Evolutionary conservation across 2,797 vertebrate genomes (phyloP), one percentile per base, ranked within the genome.

Genomic region (Limosa lapponica): DNA sequence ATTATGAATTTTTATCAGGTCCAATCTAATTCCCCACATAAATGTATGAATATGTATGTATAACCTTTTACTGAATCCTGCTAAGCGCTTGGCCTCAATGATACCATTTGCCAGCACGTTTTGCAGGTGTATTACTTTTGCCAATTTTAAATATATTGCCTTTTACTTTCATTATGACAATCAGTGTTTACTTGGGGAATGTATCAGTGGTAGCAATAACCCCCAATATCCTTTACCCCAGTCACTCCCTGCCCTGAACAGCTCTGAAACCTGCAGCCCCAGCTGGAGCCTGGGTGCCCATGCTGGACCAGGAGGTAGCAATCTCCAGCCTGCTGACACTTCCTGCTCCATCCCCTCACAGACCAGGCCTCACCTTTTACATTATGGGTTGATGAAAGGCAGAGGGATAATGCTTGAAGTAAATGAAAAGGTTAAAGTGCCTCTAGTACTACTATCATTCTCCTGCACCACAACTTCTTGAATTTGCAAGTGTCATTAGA

Each of bases 41-140:
- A 95, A 95, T 90, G 83, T 87, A 94, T 96, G 86, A 93, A 96
- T 95, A 96, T 94, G 87, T 96, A 87, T 91, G 82, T 81, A 92
- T 97, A 97, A 96, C 94, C 94, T 95, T 95, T 89, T 92, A 67
- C 65, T 80, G 91, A 92, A 78, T 94, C 74, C 67, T 71, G 64
- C 57, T 79, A 89, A 89, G 74, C 25, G 18, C 78, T 95, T 93
- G 83, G 81, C 88, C 67, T 94, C 72, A 20, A 15, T 32, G 55
- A 86, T 82, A 80, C 52, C 51, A 39, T 71, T 92, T 91, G 37
- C 87, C 64, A 79, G 58, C 58, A 34, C 8, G 55, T 70, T 96
- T 88, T 7, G 4, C 22, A 34, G 36, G 28, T 3, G 0, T 73
- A 55, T 86, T 82, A 62, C 69, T 87, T 94, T 73, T 77, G 52